Evolutionary conservation across 2,888 invertebrate genomes (phyloP).

Genomic region (Phorcus lineatus): DNA sequence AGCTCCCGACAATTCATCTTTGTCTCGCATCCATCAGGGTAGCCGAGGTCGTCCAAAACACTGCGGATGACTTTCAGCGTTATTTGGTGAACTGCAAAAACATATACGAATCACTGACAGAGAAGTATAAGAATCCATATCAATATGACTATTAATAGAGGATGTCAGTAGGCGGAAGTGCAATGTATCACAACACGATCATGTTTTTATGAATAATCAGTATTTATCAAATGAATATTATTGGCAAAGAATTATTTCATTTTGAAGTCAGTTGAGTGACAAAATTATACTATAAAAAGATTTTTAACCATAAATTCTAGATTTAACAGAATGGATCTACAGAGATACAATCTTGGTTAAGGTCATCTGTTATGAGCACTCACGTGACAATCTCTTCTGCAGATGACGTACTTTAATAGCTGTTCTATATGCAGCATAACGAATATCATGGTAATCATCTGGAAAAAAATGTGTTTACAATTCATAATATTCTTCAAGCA

Average conservation of each 20-base stretch:
- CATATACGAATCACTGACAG: no score
- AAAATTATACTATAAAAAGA: no score
- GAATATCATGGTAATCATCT: conserved; percentile 77
- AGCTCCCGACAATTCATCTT: conserved; percentile 83
- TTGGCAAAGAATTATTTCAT: no score
- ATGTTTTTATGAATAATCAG: not conserved
- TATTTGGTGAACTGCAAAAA: conserved; percentile 77
- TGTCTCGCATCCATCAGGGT: conserved; percentile 82
- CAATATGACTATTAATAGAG: no score
- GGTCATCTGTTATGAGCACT: conserved; percentile 63
- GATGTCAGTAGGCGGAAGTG: no score
- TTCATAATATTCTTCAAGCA: not conserved
- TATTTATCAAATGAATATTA: not conserved
- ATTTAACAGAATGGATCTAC: no score
- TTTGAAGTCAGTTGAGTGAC: no score
- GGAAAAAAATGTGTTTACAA: conserved; percentile 34
- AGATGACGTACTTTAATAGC: conserved; percentile 84
- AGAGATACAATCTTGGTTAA: no score
- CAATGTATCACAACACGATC: no score
- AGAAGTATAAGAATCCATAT: no score
- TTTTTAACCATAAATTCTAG: no score
- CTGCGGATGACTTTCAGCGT: conserved; percentile 81
- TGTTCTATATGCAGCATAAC: conserved; percentile 86
- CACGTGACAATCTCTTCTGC: conserved; percentile 83
- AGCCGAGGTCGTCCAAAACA: conserved; percentile 84